phyloP scores from a whole-genome alignment of 2,888 invertebrate species.

The Rotaria sp. region DNA sequence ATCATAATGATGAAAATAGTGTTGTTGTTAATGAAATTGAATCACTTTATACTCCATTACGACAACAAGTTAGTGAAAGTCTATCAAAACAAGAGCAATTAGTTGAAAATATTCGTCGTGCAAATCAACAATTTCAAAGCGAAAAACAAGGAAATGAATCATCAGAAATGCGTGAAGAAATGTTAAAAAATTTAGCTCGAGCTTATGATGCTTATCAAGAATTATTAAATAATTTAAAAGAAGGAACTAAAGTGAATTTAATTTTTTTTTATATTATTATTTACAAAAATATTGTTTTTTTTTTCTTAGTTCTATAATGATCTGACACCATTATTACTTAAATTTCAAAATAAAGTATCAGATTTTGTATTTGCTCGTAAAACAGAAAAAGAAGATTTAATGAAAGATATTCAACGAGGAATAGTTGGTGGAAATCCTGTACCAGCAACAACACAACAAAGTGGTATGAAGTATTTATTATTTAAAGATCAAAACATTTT shows the following conservation, averaged over 20 bases:
- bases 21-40: slow-evolving; percentile 73
- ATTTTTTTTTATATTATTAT: slow-evolving; percentile 50
- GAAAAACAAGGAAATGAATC: slow-evolving; percentile 39
- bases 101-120: slow-evolving; percentile 47
- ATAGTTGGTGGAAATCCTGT: not conserved
- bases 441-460: not conserved
- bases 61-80: slow-evolving; percentile 71
- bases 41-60: slow-evolving; percentile 68
- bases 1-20: slow-evolving; percentile 69
- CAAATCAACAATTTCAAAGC: slow-evolving; percentile 43
- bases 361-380: slow-evolving; percentile 97
- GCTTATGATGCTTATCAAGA: slow-evolving; percentile 87
- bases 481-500: not conserved
- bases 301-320: slow-evolving; percentile 60
- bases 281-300: not conserved
- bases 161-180: slow-evolving; percentile 63
- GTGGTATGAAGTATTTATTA: not conserved
- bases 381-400: slow-evolving; percentile 93
- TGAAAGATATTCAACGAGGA: slow-evolving; percentile 79
- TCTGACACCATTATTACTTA: slow-evolving; percentile 71
- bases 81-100: slow-evolving; percentile 55
- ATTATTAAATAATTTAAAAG: slow-evolving; percentile 78
- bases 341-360: slow-evolving; percentile 90
- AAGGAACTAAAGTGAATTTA: slow-evolving; percentile 78
- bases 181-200: slow-evolving; percentile 75